These are phyloP conservation scores for Desmodus rotundus DNA, from an alignment of 2,113 vertebrate species.

Conservation along the genomic window DNA sequence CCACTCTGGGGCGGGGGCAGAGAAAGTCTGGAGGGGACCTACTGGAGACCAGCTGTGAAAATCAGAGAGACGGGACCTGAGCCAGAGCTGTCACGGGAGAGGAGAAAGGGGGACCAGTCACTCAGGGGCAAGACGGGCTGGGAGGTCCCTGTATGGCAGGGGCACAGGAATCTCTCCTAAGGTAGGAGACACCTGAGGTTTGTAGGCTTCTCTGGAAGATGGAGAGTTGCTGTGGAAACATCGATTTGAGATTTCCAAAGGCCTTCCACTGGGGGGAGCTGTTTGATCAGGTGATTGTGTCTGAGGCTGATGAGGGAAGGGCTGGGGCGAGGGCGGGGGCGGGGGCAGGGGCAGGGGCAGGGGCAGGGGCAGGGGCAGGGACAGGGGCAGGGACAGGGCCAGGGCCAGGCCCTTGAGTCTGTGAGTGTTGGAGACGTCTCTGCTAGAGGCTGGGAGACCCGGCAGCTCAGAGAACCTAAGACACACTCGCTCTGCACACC, in stretches of 20 bases:
- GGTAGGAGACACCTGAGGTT: background rate
- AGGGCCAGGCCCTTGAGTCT: background rate
- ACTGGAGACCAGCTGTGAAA: background rate
- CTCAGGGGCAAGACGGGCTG: fast-evolving
- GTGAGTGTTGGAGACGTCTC: fast-evolving
- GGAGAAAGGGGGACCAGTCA: too few species aligned
- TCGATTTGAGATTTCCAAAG: background rate
- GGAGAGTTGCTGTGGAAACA: fast-evolving
- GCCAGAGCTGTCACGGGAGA: too few species aligned
- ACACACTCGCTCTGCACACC: background rate
- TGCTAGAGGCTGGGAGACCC: background rate
- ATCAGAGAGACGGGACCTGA: background rate
- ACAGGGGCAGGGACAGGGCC: background rate
- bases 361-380: too few species aligned
- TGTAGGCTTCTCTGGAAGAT: background rate
- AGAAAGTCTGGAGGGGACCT: background rate
- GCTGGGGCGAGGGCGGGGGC: background rate
- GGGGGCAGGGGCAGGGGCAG: background rate
- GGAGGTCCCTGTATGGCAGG: background rate
- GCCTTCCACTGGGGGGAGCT: background rate
- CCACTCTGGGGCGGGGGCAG: too few species aligned
- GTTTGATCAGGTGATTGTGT: background rate
- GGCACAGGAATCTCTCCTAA: background rate
- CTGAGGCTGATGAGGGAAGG: background rate
- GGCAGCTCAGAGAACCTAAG: background rate